phyloP scores from a whole-genome alignment of 1,140 invertebrate species.

The Drosophila azteca region DNA sequence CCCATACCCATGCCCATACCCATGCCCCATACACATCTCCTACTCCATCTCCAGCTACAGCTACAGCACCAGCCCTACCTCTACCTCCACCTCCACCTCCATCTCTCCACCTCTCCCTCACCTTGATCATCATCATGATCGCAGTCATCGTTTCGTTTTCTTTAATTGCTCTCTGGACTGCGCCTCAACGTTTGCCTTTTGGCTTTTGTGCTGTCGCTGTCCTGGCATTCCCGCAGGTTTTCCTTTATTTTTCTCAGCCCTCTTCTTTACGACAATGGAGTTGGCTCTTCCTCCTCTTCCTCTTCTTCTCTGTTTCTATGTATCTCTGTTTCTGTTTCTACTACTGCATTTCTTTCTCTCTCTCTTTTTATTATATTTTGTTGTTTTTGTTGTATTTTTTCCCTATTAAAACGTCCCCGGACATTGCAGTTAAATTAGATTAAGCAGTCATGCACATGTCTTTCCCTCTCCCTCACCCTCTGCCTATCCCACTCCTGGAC shows the following conservation, averaged over 20 bases:
- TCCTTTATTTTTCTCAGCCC: conserved; percentile 63
- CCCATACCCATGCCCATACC: not conserved
- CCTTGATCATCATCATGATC: conserved; percentile 5
- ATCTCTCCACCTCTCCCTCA: conserved; percentile 15
- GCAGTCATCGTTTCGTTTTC: conserved; percentile 39
- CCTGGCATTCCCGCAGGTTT: conserved; percentile 63
- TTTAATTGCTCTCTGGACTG: conserved; percentile 57
- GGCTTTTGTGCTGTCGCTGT: conserved; percentile 37
- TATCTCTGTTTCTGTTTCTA: not conserved
- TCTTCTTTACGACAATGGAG: conserved; percentile 33
- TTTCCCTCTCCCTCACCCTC: conserved; percentile 8
- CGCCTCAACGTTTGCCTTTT: no score
- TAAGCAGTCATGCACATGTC: conserved; percentile 79
- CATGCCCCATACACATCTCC: no score
- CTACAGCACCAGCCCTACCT: no score
- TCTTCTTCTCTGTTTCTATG: not conserved
- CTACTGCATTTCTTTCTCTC: conserved; percentile 6
- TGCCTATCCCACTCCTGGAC: not conserved
- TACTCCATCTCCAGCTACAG: not conserved
- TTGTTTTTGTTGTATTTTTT: conserved; percentile 11
- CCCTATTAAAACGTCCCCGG: conserved; percentile 62
- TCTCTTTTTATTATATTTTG: conserved; percentile 35
- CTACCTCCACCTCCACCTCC: conserved; percentile 10
- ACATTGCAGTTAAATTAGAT: conserved; percentile 69
- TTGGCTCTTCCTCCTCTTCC: conserved; percentile 11